A percentile compares a stretch with the other conserved stretches of the same genome.
Evolutionary conservation across 2,888 invertebrate genomes (phyloP).

Genomic region (Pollenia amentaria): DNA sequence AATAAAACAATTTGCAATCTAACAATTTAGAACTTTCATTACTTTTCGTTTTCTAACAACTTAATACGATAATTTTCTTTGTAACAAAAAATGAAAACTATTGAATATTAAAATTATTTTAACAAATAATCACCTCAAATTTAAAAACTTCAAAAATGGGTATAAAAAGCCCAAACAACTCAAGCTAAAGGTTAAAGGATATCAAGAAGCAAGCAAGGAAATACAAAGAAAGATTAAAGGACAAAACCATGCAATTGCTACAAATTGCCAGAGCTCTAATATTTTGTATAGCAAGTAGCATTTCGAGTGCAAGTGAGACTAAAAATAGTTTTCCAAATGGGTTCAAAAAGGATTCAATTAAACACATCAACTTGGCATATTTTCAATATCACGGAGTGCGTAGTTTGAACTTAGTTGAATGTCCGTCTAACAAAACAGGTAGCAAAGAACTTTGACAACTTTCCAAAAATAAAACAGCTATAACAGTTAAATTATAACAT

Average conservation of each 20-base stretch:
- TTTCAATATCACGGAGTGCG: constrained; percentile 81
- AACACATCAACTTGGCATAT: constrained; percentile 78
- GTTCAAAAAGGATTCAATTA: constrained; percentile 9
- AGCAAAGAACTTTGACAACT: background rate
- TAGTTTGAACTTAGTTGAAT: constrained; percentile 80
- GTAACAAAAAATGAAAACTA: background rate
- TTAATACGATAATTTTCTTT: constrained; percentile 51
- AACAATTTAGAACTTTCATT: constrained; percentile 24
- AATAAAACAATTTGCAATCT: background rate
- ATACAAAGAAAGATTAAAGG: background rate
- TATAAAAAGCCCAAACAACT: constrained; percentile 20
- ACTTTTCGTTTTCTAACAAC: constrained; percentile 34
- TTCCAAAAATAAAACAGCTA: background rate
- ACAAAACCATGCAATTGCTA: constrained; percentile 3
- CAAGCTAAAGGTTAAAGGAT: background rate
- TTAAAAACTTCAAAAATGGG: background rate
- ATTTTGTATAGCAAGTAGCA: background rate
- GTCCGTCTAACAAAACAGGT: constrained; percentile 73
- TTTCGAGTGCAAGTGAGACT: background rate
- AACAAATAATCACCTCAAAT: constrained; percentile 40
- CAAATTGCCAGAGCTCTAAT: background rate
- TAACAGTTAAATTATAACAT: background rate
- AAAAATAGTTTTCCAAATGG: constrained; percentile 8
- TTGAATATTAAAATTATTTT: constrained; percentile 37
- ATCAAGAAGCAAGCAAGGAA: background rate